phyloP scores from a whole-genome alignment of 1,140 invertebrate species.

The Eumaeus atala region DNA sequence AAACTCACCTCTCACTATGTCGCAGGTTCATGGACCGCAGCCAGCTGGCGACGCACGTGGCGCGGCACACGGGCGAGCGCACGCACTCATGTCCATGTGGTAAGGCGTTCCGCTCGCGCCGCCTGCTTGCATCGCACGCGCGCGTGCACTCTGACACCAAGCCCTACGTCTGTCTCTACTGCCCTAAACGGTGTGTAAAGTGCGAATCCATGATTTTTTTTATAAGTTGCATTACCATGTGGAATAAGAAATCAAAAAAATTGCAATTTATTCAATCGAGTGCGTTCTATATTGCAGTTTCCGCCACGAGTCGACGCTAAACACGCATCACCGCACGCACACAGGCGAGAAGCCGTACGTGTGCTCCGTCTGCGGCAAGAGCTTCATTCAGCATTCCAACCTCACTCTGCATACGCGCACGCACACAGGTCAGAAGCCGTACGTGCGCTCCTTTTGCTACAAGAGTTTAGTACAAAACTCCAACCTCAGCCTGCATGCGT shows the following conservation, averaged over 20 bases:
- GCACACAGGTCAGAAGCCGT: conserved; percentile 75
- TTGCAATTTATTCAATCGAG: too few species aligned
- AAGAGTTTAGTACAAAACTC: too few species aligned
- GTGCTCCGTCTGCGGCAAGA: conserved; percentile 76
- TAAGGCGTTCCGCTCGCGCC: conserved; percentile 60
- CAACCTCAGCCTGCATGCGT: too few species aligned
- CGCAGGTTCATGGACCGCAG: conserved; percentile 32
- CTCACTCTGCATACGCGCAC: conserved; percentile 84
- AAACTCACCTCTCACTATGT: neutral
- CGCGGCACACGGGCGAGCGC: conserved; percentile 74
- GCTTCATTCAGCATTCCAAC: conserved; percentile 83
- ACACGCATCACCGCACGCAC: conserved; percentile 77
- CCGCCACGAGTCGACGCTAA: conserved; percentile 77
- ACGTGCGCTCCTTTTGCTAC: too few species aligned
- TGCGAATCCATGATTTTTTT: too few species aligned
- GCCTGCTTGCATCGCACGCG: conserved; percentile 38
- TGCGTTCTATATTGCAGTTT: conserved; percentile 65
- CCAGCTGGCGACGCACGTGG: conserved; percentile 72
- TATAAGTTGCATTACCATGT: too few species aligned
- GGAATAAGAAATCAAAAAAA: too few species aligned
- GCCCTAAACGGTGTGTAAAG: conserved; percentile 73
- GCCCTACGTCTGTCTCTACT: conserved; percentile 71
- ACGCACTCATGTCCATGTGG: conserved; percentile 85
- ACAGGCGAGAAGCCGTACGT: conserved; percentile 80
- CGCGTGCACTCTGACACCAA: conserved; percentile 48